These are phyloP conservation scores for Conistra vaccinii DNA, from an alignment of 2,888 invertebrate species.

Conservation along the genomic window DNA sequence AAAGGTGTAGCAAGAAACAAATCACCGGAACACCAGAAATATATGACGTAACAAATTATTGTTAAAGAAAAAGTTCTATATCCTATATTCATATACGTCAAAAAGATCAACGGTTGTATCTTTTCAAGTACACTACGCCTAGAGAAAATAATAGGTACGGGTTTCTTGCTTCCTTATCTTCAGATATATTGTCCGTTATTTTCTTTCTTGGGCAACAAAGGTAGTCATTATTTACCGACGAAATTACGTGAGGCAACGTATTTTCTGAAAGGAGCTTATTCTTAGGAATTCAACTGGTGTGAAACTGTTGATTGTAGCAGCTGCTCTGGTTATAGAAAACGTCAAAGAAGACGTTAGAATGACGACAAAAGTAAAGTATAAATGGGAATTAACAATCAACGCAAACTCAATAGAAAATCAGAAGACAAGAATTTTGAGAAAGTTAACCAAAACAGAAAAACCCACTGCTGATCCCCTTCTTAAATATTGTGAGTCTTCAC, in stretches of 20 bases:
- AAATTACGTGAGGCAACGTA: conserved; percentile 19
- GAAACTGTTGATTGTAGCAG: neutral
- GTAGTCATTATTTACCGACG: conserved; percentile 42
- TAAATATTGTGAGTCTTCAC: too few relatives aligned
- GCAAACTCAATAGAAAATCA: neutral
- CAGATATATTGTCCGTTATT: conserved; percentile 41
- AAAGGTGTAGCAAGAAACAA: neutral
- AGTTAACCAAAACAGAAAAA: neutral
- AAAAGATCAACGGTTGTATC: neutral
- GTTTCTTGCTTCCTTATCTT: conserved; percentile 26
- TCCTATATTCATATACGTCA: neutral
- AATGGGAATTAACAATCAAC: neutral
- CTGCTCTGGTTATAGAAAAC: neutral
- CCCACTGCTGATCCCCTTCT: too few relatives aligned
- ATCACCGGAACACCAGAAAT: neutral
- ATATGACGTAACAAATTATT: neutral
- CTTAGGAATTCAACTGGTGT: neutral
- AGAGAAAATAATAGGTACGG: conserved; percentile 23
- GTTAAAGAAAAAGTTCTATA: neutral
- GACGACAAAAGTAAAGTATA: neutral
- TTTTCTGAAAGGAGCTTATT: conserved; percentile 19
- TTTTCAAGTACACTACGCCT: conserved; percentile 8
- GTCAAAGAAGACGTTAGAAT: neutral
- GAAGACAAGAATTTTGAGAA: neutral
- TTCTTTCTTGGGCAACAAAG: conserved; percentile 36